Evolutionary conservation across 2,888 invertebrate genomes (phyloP).

Genomic region (Coleophora deauratella): DNA sequence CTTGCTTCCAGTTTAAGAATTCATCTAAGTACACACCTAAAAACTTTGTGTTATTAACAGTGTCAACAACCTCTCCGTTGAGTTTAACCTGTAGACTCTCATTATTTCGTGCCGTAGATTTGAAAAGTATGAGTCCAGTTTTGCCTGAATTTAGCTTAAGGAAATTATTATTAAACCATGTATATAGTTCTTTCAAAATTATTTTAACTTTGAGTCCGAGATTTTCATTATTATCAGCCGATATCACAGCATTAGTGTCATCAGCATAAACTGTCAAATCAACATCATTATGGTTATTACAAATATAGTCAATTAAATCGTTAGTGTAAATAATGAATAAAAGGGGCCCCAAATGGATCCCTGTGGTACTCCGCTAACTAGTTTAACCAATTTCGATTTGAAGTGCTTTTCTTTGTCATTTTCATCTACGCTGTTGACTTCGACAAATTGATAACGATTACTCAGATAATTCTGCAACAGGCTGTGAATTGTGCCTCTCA

Average conservation of each 20-base stretch:
- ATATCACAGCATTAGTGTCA: slow-evolving; percentile 2
- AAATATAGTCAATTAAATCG: not conserved
- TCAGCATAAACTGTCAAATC: slow-evolving; percentile 1
- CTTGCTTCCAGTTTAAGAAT: not conserved
- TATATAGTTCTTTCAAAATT: no score
- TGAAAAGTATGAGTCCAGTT: not conserved
- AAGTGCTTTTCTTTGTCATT: no score
- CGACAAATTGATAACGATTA: no score
- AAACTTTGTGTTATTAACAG: not conserved
- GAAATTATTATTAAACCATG: no score
- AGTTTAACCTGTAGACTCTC: not conserved
- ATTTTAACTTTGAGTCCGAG: not conserved
- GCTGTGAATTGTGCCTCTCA: no score
- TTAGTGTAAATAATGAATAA: slow-evolving; percentile 1
- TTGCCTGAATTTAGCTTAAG: not conserved
- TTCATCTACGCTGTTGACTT: no score
- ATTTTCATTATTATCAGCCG: not conserved
- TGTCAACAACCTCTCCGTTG: not conserved
- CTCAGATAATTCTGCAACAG: no score
- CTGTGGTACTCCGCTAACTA: not conserved
- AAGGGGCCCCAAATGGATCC: not conserved
- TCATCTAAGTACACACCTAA: slow-evolving; percentile 1
- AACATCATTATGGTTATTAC: not conserved
- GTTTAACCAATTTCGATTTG: no score
- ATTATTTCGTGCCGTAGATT: not conserved